Percentiles rank a stretch among this genome's conserved stretches.
phyloP scores from a whole-genome alignment of 2,797 vertebrate genomes.

The Enteromius paludinosus region DNA sequence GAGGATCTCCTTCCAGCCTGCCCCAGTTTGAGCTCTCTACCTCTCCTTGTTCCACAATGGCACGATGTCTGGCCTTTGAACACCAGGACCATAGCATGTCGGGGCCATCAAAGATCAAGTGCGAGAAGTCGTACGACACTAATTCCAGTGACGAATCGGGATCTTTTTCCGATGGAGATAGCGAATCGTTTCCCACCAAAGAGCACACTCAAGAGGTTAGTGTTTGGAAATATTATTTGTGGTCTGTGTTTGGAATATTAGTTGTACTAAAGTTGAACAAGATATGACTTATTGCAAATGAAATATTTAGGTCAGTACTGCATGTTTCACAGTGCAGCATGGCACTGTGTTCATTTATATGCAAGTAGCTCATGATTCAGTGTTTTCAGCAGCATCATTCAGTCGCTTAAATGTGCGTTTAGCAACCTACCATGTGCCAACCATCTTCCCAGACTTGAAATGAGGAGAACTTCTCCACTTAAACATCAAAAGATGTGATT shows the following conservation, averaged over 20 bases:
- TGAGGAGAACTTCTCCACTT: background rate
- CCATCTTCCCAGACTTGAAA: background rate
- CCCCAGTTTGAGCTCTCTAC: conserved; percentile 91
- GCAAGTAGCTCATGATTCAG: background rate
- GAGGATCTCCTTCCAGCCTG: conserved; percentile 89
- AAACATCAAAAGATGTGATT: background rate
- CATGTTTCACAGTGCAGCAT: background rate
- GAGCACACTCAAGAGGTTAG: conserved; percentile 91
- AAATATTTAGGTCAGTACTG: background rate
- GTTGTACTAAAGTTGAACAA: too few species aligned
- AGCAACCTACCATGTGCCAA: background rate
- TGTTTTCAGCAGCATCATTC: background rate
- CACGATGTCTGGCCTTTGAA: conserved; percentile 84
- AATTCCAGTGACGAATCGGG: conserved; percentile 96
- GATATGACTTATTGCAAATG: background rate
- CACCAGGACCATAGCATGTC: conserved; percentile 81
- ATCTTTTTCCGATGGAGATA: conserved; percentile 96
- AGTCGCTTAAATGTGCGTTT: background rate
- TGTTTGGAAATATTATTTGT: conserved; percentile 17
- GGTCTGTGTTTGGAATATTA: too few species aligned
- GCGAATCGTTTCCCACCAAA: conserved; percentile 90
- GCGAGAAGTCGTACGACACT: conserved; percentile 89
- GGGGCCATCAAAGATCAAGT: conserved; percentile 88
- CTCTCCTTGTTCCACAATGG: conserved; percentile 87
- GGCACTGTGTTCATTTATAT: background rate